phyloP scores from a whole-genome alignment of 2,113 vertebrate genomes.

The Notarius quadriscutis region DNA sequence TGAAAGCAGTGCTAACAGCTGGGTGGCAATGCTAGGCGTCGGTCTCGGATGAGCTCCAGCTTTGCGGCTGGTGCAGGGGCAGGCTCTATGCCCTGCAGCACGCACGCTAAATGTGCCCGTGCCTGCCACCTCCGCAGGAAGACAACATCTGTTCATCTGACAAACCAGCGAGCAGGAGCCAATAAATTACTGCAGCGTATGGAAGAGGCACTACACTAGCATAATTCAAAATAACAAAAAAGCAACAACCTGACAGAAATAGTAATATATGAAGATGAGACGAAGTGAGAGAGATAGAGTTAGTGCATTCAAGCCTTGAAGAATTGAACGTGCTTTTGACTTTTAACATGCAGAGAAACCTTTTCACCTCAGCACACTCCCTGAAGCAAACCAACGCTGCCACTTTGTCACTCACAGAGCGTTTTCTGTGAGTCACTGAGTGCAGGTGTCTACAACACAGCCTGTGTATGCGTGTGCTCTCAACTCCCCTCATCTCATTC shows the following conservation, averaged over 20 bases:
- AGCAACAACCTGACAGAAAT: not conserved
- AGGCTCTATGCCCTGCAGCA: constrained; percentile 36
- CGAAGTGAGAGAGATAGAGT: not conserved
- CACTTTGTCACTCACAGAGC: constrained; percentile 25
- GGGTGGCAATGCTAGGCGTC: constrained; percentile 36
- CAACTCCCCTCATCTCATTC: not conserved
- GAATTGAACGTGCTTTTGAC: not conserved
- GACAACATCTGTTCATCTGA: constrained; percentile 51
- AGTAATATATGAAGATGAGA: not conserved
- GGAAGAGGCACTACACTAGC: constrained; percentile 10
- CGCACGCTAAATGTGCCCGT: constrained; percentile 37
- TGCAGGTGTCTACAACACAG: constrained; percentile 30
- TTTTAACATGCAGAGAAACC: constrained; percentile 7
- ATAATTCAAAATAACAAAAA: constrained; percentile 10
- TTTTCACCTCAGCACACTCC: constrained; percentile 9
- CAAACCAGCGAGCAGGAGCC: constrained; percentile 37
- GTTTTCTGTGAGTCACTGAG: constrained; percentile 11
- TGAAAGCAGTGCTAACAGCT: constrained; percentile 23
- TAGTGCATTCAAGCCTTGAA: not conserved
- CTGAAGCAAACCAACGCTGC: constrained; percentile 16
- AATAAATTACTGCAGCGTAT: constrained; percentile 30
- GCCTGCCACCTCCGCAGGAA: constrained; percentile 43
- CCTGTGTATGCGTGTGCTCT: not conserved
- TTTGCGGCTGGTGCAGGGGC: constrained; percentile 25
- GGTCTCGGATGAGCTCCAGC: constrained; percentile 29